Evolutionary conservation across 2,888 invertebrate species (phyloP).

Genomic region (Lasioglossum marginatum): DNA sequence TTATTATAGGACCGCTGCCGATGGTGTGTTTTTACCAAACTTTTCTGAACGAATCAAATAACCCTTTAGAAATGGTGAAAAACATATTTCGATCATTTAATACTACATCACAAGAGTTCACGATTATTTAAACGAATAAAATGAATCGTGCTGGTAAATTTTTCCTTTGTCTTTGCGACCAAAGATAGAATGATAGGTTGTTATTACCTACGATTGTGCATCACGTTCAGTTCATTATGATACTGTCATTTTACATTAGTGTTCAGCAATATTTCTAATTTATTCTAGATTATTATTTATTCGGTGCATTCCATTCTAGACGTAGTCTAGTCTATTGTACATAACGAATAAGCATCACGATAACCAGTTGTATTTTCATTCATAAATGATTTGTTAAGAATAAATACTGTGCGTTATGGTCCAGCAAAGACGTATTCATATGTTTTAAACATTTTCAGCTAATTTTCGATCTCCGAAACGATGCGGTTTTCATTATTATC

Average conservation of each 20-base stretch:
- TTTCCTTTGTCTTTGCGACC: slow-evolving; percentile 14
- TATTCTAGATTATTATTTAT: slow-evolving; percentile 32
- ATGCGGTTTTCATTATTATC: slow-evolving; percentile 32
- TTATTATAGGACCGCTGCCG: slow-evolving; percentile 26
- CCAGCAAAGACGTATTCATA: slow-evolving; percentile 22
- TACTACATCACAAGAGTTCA: background rate
- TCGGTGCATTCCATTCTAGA: slow-evolving; percentile 58
- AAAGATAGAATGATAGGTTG: slow-evolving; percentile 24
- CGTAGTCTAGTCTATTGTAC: slow-evolving; percentile 67
- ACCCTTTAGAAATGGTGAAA: background rate
- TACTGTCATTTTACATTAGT: background rate
- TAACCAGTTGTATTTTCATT: slow-evolving; percentile 47
- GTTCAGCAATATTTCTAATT: slow-evolving; percentile 29
- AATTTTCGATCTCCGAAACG: slow-evolving; percentile 26
- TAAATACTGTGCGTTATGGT: slow-evolving; percentile 28
- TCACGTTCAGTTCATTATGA: slow-evolving; percentile 16
- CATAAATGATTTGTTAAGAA: slow-evolving; percentile 34
- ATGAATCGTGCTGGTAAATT: slow-evolving; percentile 16
- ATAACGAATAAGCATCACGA: slow-evolving; percentile 46
- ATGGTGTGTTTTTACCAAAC: slow-evolving; percentile 32
- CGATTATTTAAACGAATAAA: background rate
- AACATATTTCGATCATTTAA: background rate
- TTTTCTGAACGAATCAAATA: slow-evolving; percentile 28
- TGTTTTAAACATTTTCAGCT: slow-evolving; percentile 15
- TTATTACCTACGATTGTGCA: background rate